phyloP scores from a whole-genome alignment of 30 jellyfish, hydroid and myxozoan genomes.

The Hydractinia echinata region DNA sequence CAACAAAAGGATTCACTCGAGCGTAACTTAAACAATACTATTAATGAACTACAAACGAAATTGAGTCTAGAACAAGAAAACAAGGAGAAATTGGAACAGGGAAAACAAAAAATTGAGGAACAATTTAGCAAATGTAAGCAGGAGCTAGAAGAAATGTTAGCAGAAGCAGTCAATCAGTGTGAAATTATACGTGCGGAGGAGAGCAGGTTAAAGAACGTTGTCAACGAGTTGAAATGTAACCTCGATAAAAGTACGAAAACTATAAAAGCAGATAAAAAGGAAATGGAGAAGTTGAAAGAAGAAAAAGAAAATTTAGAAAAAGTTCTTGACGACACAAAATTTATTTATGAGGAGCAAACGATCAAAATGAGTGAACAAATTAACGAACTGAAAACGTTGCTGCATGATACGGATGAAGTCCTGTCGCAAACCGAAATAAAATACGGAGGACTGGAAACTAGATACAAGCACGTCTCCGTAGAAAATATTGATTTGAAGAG shows the following conservation, averaged over 20 bases:
- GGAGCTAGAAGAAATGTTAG: neutral
- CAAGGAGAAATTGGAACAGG: neutral
- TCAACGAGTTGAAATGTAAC: neutral
- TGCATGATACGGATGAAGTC: neutral
- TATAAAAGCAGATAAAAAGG: neutral
- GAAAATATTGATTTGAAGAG: neutral
- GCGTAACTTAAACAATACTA: neutral
- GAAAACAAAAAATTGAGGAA: neutral
- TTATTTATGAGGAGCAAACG: neutral
- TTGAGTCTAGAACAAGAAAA: neutral
- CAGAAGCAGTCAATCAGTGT: neutral
- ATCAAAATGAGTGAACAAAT: neutral
- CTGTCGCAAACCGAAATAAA: neutral
- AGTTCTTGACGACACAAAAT: neutral
- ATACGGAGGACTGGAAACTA: neutral
- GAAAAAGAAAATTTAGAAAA: neutral
- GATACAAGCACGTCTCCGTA: neutral
- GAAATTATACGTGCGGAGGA: neutral
- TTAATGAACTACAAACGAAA: neutral
- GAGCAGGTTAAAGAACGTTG: neutral
- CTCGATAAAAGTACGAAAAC: neutral
- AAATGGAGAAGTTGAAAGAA: neutral
- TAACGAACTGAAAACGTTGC: neutral
- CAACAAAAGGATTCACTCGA: neutral
- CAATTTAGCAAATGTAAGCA: neutral